These are phyloP conservation scores for Oikopleura albicans DNA, from an alignment of 23 tunicate species.

Conservation along the genomic window DNA sequence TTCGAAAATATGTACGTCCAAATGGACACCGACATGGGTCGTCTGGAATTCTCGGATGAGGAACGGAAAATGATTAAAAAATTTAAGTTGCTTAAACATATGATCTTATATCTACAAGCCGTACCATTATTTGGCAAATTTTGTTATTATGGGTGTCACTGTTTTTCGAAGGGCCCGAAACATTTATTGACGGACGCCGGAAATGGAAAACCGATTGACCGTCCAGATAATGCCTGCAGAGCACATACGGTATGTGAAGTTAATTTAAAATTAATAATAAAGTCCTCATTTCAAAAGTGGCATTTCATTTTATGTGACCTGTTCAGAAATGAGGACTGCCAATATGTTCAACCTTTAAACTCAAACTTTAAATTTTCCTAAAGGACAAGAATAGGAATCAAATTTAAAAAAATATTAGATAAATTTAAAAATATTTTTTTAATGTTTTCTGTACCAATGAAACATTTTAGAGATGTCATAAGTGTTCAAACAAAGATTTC, in stretches of 20 bases:
- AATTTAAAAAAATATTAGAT: too few relatives aligned
- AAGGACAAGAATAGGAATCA: too few relatives aligned
- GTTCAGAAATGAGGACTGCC: too few relatives aligned
- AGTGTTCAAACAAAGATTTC: neutral
- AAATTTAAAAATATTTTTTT: too few relatives aligned
- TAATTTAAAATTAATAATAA: neutral
- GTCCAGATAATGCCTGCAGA: neutral
- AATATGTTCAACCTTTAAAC: too few relatives aligned
- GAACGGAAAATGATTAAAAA: neutral
- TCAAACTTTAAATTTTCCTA: too few relatives aligned
- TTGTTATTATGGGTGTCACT: conserved; percentile 4
- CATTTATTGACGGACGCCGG: neutral
- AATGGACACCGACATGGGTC: neutral
- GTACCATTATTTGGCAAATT: conserved; percentile 1
- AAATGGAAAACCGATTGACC: neutral
- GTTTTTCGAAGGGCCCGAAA: neutral
- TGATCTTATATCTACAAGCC: neutral
- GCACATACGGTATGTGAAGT: neutral
- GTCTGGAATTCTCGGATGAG: neutral
- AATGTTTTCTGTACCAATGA: too few relatives aligned
- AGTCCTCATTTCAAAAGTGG: too few relatives aligned
- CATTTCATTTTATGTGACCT: too few relatives aligned
- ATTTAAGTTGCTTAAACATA: neutral
- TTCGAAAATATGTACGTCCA: neutral
- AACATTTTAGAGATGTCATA: neutral